These are phyloP conservation scores for Eucidaris tribuloides DNA, from an alignment of 35 echinoderm and acorn worm genomes.

Conservation along the genomic window DNA sequence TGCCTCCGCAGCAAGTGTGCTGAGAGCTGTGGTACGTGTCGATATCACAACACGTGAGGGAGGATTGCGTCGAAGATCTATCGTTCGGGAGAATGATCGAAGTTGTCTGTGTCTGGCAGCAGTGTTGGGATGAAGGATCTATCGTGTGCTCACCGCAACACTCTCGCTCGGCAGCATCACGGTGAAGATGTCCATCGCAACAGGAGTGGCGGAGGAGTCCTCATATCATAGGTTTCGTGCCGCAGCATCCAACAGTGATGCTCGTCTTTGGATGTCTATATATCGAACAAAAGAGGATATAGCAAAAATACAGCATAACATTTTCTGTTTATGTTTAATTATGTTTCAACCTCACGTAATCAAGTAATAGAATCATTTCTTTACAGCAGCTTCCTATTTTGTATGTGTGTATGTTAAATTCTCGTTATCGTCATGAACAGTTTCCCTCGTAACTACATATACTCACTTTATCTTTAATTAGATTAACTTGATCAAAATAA, in stretches of 20 bases:
- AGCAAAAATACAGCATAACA: too few species aligned
- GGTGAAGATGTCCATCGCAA: conserved; percentile 29
- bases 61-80: not conserved
- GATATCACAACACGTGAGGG: not conserved
- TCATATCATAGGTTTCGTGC: not conserved
- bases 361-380: too few species aligned
- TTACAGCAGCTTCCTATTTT: too few species aligned
- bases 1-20: conserved; percentile 55
- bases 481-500: too few species aligned
- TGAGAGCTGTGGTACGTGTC: conserved; percentile 7
- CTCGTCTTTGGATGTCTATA: conserved; percentile 11
- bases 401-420: too few species aligned
- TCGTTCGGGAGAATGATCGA: not conserved
- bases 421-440: too few species aligned
- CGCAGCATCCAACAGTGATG: conserved; percentile 21
- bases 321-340: too few species aligned
- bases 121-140: conserved; percentile 17
- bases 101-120: not conserved
- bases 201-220: not conserved
- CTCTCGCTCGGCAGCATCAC: not conserved
- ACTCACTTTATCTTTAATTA: too few species aligned
- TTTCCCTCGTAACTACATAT: too few species aligned
- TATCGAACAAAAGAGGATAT: conserved; percentile 12
- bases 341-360: too few species aligned
- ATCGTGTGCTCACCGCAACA: conserved; percentile 44